Evolutionary conservation across 2,113 vertebrate genomes (phyloP).

Genomic region (Tricholaema leucomelas): DNA sequence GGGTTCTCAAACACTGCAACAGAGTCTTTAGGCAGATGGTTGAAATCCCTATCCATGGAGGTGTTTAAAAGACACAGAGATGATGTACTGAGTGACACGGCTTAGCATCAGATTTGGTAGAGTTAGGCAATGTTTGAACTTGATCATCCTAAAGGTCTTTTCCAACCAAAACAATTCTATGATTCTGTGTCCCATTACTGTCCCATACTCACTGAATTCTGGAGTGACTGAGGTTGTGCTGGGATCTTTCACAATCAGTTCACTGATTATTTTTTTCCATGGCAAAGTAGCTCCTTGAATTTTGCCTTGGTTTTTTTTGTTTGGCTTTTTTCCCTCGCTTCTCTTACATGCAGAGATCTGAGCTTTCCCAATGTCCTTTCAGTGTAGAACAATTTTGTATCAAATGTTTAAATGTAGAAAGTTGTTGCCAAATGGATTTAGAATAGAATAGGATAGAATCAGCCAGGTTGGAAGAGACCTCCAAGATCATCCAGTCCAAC

Average conservation of each 20-base stretch:
- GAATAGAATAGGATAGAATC: too few relatives aligned
- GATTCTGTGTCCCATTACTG: not conserved
- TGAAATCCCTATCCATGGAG: too few relatives aligned
- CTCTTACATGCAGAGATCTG: accelerated
- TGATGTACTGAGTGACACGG: too few relatives aligned
- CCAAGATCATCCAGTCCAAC: too few relatives aligned
- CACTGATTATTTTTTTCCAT: not conserved
- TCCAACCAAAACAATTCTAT: too few relatives aligned
- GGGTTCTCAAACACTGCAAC: too few relatives aligned
- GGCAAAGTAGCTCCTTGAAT: not conserved
- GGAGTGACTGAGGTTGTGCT: not conserved
- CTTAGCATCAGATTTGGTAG: too few relatives aligned
- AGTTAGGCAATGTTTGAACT: too few relatives aligned
- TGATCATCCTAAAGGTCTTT: too few relatives aligned
- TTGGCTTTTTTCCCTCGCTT: not conserved
- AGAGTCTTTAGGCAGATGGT: too few relatives aligned
- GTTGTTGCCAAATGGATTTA: not conserved
- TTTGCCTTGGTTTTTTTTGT: not conserved
- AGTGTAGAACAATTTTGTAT: not conserved
- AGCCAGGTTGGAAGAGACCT: too few relatives aligned
- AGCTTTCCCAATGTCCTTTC: not conserved
- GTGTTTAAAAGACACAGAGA: too few relatives aligned
- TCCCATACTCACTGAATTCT: not conserved
- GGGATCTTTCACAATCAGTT: not conserved
- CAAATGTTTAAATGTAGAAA: not conserved